Evolutionary conservation across 2,113 vertebrate genomes (phyloP).

Genomic region (Hippocampus guttulatus): DNA sequence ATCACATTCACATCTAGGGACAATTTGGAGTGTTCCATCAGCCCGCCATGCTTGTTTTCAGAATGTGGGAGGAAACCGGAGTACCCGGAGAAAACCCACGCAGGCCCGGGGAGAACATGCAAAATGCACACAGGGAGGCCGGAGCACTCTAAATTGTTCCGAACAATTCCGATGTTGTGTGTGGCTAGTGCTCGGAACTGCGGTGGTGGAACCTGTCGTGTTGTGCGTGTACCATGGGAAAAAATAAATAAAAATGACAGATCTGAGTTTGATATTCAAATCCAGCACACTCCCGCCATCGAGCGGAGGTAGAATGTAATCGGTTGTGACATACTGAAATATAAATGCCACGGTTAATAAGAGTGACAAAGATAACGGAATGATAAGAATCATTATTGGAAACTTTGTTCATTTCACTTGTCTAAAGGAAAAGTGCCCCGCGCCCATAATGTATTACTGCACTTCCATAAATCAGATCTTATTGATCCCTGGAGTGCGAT

Average conservation of each 20-base stretch:
- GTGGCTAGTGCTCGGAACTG: neutral
- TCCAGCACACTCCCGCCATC: neutral
- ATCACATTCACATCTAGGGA: too few species aligned
- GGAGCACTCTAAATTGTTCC: too few species aligned
- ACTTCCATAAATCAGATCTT: neutral
- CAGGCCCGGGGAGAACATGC: too few species aligned
- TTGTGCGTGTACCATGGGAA: neutral
- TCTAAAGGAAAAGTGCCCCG: neutral
- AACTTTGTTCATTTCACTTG: constrained; percentile 12
- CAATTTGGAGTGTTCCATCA: too few species aligned
- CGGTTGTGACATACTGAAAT: neutral
- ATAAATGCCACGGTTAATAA: constrained; percentile 10
- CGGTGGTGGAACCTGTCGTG: neutral
- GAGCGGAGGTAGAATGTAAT: neutral
- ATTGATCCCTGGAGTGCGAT: constrained; percentile 1
- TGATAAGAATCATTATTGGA: constrained; percentile 3
- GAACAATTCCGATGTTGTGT: too few species aligned
- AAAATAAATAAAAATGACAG: neutral
- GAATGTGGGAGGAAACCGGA: too few species aligned
- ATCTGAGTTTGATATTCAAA: neutral
- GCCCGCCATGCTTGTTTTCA: too few species aligned
- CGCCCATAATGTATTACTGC: neutral
- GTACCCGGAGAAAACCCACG: too few species aligned
- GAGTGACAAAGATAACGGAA: neutral
- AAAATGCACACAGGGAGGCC: too few species aligned